Evolutionary conservation across 2,113 vertebrate genomes (phyloP).

Genomic region (Myotis lucifugus): DNA sequence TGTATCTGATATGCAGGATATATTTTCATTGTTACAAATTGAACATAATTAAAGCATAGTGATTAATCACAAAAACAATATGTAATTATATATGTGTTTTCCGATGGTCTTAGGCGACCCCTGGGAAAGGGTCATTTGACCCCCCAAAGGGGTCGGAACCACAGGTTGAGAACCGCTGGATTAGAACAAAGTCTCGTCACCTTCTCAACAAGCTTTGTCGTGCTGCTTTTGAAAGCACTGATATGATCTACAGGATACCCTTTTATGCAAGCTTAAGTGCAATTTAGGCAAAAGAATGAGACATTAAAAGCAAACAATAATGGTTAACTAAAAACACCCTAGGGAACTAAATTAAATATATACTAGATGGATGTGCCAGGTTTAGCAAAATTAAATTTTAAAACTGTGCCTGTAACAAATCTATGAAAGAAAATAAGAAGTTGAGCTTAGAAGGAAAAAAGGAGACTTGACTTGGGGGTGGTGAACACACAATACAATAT

Average conservation of each 20-base stretch:
- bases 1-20: no score
- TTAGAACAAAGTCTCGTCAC: not conserved
- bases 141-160: no score
- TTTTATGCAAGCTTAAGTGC: constrained; percentile 19
- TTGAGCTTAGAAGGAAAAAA: not conserved
- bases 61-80: no score
- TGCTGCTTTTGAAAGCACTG: not conserved
- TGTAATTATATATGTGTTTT: no score
- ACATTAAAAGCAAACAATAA: not conserved
- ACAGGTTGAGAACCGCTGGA: not conserved
- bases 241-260: not conserved
- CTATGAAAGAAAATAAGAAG: constrained; percentile 23
- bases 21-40: no score
- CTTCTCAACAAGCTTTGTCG: not conserved
- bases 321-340: constrained; percentile 9
- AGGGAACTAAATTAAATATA: constrained; percentile 23
- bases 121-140: no score
- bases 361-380: not conserved
- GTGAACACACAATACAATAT: not conserved
- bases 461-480: not conserved
- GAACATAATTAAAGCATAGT: no score
- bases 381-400: constrained; percentile 54
- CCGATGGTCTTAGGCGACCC: no score
- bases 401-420: constrained; percentile 26
- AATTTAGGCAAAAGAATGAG: constrained; percentile 40